Evolutionary conservation across 2,888 invertebrate genomes (phyloP).

Genomic region (Malachius bipustulatus): DNA sequence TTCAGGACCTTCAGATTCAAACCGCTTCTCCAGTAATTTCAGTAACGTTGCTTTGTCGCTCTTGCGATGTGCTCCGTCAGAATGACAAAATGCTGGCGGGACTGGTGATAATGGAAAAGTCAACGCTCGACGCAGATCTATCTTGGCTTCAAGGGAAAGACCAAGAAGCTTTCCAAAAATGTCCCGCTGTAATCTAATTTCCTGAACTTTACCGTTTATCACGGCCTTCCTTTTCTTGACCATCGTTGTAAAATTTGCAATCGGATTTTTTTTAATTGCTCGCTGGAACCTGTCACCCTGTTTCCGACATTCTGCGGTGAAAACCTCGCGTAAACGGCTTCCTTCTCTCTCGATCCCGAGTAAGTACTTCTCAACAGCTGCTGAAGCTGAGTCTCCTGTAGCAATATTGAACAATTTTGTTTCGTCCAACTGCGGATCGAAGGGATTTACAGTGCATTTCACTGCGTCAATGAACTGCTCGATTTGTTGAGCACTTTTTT

Average conservation of each 20-base stretch:
- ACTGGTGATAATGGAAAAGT: constrained; percentile 22
- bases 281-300: constrained; percentile 21
- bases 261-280: constrained; percentile 21
- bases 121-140: constrained; percentile 22
- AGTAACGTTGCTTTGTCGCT: constrained; percentile 21
- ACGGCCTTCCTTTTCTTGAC: no score
- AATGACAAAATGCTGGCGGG: constrained; percentile 22
- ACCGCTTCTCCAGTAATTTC: constrained; percentile 18
- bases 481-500: constrained; percentile 18
- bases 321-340: constrained; percentile 17
- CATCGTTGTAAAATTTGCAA: constrained; percentile 20
- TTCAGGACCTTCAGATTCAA: constrained; percentile 16
- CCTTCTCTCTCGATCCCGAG: constrained; percentile 19
- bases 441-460: constrained; percentile 21
- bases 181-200: constrained; percentile 21
- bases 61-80: constrained; percentile 23
- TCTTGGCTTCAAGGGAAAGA: constrained; percentile 19
- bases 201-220: constrained; percentile 21
- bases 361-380: constrained; percentile 21
- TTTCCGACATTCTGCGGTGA: constrained; percentile 17
- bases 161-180: constrained; percentile 20
- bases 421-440: constrained; percentile 17
- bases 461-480: constrained; percentile 16
- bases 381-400: constrained; percentile 19
- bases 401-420: constrained; percentile 22